These are phyloP conservation scores for Ricordea florida DNA, from an alignment of 92 coral and sea anemone genomes.

Conservation along the genomic window DNA sequence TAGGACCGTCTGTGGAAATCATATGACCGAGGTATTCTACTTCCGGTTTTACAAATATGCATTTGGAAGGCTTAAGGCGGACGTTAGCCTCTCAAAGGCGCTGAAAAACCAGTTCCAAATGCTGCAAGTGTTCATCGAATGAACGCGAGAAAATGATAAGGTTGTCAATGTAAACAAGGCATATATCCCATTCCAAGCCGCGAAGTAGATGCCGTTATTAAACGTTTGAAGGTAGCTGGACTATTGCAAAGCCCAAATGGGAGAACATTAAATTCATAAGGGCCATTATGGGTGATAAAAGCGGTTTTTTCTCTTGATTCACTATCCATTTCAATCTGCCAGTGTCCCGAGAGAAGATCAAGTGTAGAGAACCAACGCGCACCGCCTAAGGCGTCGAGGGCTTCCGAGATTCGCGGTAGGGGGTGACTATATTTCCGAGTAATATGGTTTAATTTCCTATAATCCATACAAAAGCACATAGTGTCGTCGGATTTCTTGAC, in stretches of 20 bases:
- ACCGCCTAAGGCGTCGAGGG: conserved; percentile 19
- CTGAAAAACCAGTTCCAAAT: conserved; percentile 25
- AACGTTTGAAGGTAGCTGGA: conserved; percentile 42
- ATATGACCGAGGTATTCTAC: conserved; percentile 62
- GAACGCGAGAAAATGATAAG: conserved; percentile 37
- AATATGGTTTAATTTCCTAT: conserved; percentile 7
- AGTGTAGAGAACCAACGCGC: conserved; percentile 29
- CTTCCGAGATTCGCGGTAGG: conserved; percentile 30
- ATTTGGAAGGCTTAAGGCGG: conserved; percentile 57
- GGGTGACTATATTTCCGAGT: conserved; percentile 44
- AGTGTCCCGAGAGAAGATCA: conserved; percentile 31
- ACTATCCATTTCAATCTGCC: conserved; percentile 31
- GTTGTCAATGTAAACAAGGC: conserved; percentile 53
- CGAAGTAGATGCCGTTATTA: conserved; percentile 47
- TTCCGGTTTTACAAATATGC: conserved; percentile 35
- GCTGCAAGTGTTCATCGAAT: conserved; percentile 38
- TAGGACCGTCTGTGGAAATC: conserved; percentile 44
- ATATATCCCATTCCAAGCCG: conserved; percentile 30
- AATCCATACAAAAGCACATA: conserved; percentile 11
- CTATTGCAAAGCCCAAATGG: conserved; percentile 53
- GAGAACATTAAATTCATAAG: conserved; percentile 38
- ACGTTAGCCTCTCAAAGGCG: conserved; percentile 58
- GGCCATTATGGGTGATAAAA: conserved; percentile 45
- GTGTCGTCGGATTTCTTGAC: conserved; percentile 40
- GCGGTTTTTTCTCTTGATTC: conserved; percentile 45